Evolutionary conservation across 2,888 invertebrate genomes (phyloP).

Genomic region (Argynnis bischoffii): DNA sequence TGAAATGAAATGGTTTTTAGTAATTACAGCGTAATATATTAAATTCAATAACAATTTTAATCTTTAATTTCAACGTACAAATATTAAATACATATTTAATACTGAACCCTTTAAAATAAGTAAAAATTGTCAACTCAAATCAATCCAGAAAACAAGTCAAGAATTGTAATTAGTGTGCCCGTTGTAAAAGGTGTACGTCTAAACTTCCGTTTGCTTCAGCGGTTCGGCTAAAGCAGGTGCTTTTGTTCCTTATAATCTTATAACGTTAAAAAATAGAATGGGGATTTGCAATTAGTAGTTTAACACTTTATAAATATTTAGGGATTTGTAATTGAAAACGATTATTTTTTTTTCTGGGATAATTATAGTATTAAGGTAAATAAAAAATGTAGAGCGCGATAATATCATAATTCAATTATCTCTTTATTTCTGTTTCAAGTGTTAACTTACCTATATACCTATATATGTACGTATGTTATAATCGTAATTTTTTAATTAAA

Average conservation of each 20-base stretch:
- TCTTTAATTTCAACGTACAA: neutral
- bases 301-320: conserved; percentile 19
- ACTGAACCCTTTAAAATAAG: neutral
- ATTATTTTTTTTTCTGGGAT: neutral
- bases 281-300: conserved; percentile 30
- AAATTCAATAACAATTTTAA: too few relatives aligned
- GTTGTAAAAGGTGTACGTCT: conserved; percentile 60
- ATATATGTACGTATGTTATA: too few relatives aligned
- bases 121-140: conserved; percentile 14
- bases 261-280: conserved; percentile 22
- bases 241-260: conserved; percentile 36
- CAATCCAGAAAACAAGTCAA: conserved; percentile 43
- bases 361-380: too few relatives aligned
- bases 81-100: neutral
- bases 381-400: too few relatives aligned
- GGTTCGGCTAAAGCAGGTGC: conserved; percentile 55
- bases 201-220: conserved; percentile 55
- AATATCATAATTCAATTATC: too few relatives aligned
- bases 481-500: too few relatives aligned
- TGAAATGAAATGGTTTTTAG: too few relatives aligned
- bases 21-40: too few relatives aligned
- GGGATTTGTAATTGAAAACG: neutral
- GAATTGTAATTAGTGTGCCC: conserved; percentile 45
- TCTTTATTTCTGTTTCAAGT: too few relatives aligned
- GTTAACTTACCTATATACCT: too few relatives aligned